Base-by-base conservation (phyloP, 1,140 invertebrate species). In the Plodia interpunctella region DNA sequence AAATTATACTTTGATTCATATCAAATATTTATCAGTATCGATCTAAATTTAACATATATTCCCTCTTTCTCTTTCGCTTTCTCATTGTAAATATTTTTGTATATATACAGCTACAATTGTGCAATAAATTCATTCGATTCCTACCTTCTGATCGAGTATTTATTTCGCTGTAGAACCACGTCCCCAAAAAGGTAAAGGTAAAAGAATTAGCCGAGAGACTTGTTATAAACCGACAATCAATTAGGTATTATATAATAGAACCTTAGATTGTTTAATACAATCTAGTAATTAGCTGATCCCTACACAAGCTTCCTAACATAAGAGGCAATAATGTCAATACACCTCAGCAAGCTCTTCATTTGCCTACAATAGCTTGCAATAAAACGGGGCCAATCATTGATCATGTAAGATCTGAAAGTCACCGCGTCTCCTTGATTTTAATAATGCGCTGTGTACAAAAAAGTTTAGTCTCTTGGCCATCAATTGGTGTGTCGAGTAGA, bases 401-500 rank as follows among this genome's bases (percentile, higher is more conserved):
- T 44, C 38, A 44, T 17, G 38, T 44, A 17, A 44, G 13, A 35
- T 35, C 32, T 35, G 13, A 3, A 13, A 35, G 38, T 15, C 38
- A 44, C 38, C n/a, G 38, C 38, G 38, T 44, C 38, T 44, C 13
- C 38, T 44, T 44, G 38, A 6, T 44, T 17, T 44, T 44, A 44
- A 44, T 32, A 44, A 44, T 44, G n/a, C 15, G 38, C 38, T 3
- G 32, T 35, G 38, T 1, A 44, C 38, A 70, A 61, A 70, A n/a
- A 66, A 61, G 61, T 57, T 32, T 53, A 25, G 59, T 63, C 62
- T 56, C 56, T 53, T 50, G 55, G 38, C 56, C 66, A 63, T 58
- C 52, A 64, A 63, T 65, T 59, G 59, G 56, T 49, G 60, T 65
- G 58, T 58, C 60, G 57, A 59, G 21, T 62, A 63, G 61, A 73